Base-by-base conservation (phyloP, 2,113 vertebrate genomes). In the Pituophis catenifer region DNA sequence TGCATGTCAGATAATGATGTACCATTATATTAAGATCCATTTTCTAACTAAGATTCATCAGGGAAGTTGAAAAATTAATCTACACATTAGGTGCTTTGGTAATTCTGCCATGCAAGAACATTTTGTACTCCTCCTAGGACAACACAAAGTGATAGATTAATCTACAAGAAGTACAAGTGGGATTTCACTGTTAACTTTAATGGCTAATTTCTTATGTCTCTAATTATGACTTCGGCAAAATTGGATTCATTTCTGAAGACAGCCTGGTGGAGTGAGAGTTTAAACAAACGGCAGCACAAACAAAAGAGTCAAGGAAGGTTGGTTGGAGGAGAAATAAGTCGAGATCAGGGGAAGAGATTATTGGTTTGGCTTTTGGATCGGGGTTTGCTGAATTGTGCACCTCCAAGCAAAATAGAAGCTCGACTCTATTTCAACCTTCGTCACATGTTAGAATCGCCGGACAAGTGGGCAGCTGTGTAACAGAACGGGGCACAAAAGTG, bases 71-170 rank as follows among this genome's bases (percentile, higher is more conserved):
- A 48, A 89, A 93, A 93, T 93, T 90, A 93, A 93, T 93, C 89
- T 93, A 90, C 55, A 90, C 89, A 62, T 93, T 90, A 86, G 89
- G 88, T 86, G 89, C 70, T 90, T 90, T 90, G 70, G 88, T 59
- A n/a, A 70, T 58, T 53, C 70, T 17, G 92, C 44, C 24, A 7
- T 50, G 92, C 58, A 90, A 93, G 88, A 93, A 93, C 92, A 93
- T 90, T 93, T 86, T 86, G 92, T 58, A 24, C 92, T 93, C 48
- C 92, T 93, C 89, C 24, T 48, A 86, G 89, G 92, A 86, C 59
- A 93, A 93, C 70, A 93, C 88, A 93, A 93, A 93, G 92, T 93
- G 88, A 93, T 93, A 93, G 92, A 93, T 90, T 90, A 89, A 59
- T 90, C 92, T 93, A 11, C 92, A 86, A 86, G 70, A 93, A 59